phyloP scores from a whole-genome alignment of 2,113 vertebrate genomes.

The Barnardius zonarius region DNA sequence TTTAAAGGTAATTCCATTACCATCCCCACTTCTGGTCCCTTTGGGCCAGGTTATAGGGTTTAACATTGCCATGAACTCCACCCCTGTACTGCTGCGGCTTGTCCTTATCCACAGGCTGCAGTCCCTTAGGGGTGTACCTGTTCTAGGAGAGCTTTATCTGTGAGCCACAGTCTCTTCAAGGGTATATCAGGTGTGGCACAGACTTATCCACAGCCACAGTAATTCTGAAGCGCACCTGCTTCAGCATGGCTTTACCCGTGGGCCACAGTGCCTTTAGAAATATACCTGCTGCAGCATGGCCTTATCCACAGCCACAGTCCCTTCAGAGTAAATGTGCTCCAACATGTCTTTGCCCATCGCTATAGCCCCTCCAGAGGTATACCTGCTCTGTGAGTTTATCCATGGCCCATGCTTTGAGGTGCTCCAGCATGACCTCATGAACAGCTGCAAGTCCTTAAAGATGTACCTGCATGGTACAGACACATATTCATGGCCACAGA shows the following conservation, averaged over 20 bases:
- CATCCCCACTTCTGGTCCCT: neutral
- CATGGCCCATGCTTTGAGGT: neutral
- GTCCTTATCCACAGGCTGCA: neutral
- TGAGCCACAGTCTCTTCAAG: neutral
- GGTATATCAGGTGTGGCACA: neutral
- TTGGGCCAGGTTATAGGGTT: neutral
- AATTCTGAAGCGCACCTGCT: neutral
- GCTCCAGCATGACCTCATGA: neutral
- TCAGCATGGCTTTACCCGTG: neutral
- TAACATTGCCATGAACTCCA: neutral
- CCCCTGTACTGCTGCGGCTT: neutral
- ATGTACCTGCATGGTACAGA: neutral
- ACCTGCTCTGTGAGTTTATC: neutral
- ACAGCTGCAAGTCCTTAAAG: neutral
- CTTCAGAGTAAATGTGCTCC: neutral
- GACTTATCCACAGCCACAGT: neutral
- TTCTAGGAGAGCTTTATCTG: neutral
- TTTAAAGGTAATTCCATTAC: neutral
- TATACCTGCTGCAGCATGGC: neutral
- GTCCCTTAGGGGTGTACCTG: neutral
- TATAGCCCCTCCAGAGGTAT: neutral
- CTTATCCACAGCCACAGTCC: neutral
- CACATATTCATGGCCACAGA: neutral
- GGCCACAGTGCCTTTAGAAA: neutral
- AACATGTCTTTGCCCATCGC: neutral